Percentiles rank a stretch among this genome's conserved stretches.
Conservation (phyloP, 2,888 invertebrate genomes). For the Hemithea aestivaria region DNA sequence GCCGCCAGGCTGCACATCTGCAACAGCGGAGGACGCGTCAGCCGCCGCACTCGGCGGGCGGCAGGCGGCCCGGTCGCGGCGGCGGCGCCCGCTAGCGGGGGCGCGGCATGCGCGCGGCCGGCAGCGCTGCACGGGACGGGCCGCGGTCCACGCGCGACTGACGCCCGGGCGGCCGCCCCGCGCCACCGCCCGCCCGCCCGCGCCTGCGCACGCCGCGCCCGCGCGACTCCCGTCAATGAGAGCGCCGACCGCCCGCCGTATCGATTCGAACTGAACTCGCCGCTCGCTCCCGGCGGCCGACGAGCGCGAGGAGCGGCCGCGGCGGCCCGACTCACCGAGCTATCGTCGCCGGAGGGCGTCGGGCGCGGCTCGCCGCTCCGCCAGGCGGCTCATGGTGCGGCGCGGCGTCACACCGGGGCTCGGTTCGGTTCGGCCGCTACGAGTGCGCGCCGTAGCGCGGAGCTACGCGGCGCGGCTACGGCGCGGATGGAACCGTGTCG, state of each 20-base stretch:
- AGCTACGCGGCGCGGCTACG: constrained; percentile 2
- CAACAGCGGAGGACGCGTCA: no score
- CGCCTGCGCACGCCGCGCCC: constrained; percentile 23
- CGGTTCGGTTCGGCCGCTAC: background rate
- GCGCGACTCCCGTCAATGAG: no score
- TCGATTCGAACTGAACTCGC: no score
- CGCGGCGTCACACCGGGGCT: no score
- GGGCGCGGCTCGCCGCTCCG: no score
- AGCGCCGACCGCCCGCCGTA: constrained; percentile 18
- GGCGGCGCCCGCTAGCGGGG: constrained; percentile 40
- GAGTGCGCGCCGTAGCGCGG: background rate
- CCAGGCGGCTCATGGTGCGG: no score
- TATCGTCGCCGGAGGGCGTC: no score
- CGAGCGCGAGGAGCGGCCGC: background rate
- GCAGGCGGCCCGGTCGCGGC: constrained; percentile 28
- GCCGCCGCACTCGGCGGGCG: constrained; percentile 4
- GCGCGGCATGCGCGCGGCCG: constrained; percentile 57
- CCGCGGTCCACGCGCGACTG: constrained; percentile 58
- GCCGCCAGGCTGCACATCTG: constrained; percentile 76
- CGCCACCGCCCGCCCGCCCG: constrained; percentile 29
- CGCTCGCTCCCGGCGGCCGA: constrained; percentile 3
- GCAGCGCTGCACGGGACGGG: constrained; percentile 47
- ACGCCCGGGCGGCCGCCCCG: constrained; percentile 34
- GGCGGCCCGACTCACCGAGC: background rate
- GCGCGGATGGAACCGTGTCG: constrained; percentile 1